Evolutionary conservation across 2,797 vertebrate genomes (phyloP).

Genomic region (Sebastes flavidus): DNA sequence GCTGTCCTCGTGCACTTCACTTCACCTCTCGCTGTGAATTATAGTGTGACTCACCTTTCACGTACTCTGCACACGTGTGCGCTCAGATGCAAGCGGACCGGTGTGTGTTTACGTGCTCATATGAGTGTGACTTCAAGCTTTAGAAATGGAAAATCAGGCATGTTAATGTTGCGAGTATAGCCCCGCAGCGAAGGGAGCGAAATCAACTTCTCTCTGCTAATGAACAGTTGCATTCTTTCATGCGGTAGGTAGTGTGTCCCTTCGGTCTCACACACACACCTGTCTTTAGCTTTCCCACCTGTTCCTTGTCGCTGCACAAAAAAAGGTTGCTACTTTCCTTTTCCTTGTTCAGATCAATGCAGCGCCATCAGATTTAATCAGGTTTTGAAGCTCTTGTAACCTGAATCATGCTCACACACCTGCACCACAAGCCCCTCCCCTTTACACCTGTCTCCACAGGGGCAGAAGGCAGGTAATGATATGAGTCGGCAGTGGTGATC

Average conservation of each 20-base stretch:
- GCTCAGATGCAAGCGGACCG: not conserved
- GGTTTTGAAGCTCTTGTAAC: conserved; percentile 46
- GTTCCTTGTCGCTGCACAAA: conserved; percentile 19
- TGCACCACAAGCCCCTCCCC: conserved; percentile 53
- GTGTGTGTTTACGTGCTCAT: not conserved
- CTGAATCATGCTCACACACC: conserved; percentile 61
- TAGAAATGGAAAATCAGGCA: conserved; percentile 49
- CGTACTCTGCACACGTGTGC: conserved; percentile 28
- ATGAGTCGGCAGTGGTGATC: conserved; percentile 36
- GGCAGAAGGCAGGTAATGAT: conserved; percentile 49
- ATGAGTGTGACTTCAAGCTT: conserved; percentile 18
- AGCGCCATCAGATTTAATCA: conserved; percentile 38
- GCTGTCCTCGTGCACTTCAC: conserved; percentile 38
- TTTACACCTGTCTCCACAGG: conserved; percentile 67
- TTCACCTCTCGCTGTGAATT: conserved; percentile 48
- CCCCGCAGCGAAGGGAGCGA: conserved; percentile 39
- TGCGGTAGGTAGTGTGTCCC: not conserved
- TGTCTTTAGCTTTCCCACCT: conserved; percentile 38
- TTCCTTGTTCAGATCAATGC: conserved; percentile 29
- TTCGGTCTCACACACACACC: conserved; percentile 42
- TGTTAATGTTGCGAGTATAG: conserved; percentile 50
- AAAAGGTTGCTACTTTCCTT: conserved; percentile 45
- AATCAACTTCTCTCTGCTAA: conserved; percentile 49
- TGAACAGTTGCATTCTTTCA: conserved; percentile 56
- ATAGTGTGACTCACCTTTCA: conserved; percentile 47